These are phyloP conservation scores for Acomys russatus DNA, from an alignment of 2,797 vertebrate genomes.

Conservation along the genomic window DNA sequence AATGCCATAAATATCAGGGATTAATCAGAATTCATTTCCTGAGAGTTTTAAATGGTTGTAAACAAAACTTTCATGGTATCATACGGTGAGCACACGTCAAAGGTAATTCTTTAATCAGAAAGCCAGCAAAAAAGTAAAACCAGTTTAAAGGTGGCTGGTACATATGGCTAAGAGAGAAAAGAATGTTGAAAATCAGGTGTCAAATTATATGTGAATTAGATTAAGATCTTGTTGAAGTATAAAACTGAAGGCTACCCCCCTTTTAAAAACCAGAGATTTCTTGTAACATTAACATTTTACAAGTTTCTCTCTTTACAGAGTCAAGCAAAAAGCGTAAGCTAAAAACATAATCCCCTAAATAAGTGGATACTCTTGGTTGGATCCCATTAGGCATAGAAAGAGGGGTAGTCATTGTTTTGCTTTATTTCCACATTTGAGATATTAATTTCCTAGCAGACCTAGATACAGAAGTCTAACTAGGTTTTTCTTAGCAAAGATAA, in stretches of 20 bases:
- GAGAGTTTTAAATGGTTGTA: constrained; percentile 66
- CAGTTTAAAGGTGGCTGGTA: constrained; percentile 53
- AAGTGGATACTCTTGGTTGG: constrained; percentile 52
- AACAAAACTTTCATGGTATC: constrained; percentile 11
- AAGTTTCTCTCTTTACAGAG: constrained; percentile 58
- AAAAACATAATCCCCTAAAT: constrained; percentile 51
- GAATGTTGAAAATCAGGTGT: constrained; percentile 20
- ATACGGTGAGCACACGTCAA: constrained; percentile 39
- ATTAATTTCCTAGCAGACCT: constrained; percentile 14
- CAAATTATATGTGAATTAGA: constrained; percentile 55
- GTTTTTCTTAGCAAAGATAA: constrained; percentile 62
- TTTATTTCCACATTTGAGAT: constrained; percentile 58
- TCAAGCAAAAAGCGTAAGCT: constrained; percentile 56
- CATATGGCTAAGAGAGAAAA: constrained; percentile 38
- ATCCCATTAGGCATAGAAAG: constrained; percentile 16
- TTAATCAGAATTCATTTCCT: constrained; percentile 59
- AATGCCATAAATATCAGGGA: constrained; percentile 17
- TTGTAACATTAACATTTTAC: constrained; percentile 55
- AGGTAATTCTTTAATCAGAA: constrained; percentile 69
- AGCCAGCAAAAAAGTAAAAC: constrained; percentile 53
- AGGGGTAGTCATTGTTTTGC: constrained; percentile 52
- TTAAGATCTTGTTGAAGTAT: constrained; percentile 16
- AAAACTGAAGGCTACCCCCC: constrained; percentile 39
- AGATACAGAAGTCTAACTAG: constrained; percentile 39
- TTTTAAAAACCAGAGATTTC: constrained; percentile 60